Evolutionary conservation across 2,113 vertebrate species (phyloP).

Genomic region (Suncus etruscus): DNA sequence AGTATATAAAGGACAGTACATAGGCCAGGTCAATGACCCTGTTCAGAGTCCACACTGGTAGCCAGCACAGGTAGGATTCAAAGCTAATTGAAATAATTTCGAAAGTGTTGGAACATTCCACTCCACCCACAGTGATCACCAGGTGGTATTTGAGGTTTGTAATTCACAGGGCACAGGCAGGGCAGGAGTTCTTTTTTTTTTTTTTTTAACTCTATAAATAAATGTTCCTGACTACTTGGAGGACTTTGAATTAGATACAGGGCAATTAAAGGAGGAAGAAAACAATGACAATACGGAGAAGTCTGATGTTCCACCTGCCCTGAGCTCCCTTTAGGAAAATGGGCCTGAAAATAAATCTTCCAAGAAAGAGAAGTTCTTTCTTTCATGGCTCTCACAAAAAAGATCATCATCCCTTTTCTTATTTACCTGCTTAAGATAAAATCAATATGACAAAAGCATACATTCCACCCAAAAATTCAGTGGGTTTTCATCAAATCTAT

Average conservation of each 20-base stretch:
- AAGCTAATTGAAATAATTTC: neutral
- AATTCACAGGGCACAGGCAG: neutral
- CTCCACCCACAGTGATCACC: neutral
- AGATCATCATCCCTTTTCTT: slow-evolving; percentile 24
- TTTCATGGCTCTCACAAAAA: neutral
- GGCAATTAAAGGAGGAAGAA: neutral
- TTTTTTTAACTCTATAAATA: neutral
- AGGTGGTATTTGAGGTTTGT: neutral
- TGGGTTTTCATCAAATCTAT: slow-evolving; percentile 10
- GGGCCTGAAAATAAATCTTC: neutral
- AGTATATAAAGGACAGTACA: slow-evolving; percentile 31
- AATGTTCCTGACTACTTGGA: neutral
- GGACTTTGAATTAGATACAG: neutral
- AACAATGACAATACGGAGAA: neutral
- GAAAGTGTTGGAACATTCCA: neutral
- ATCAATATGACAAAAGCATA: neutral
- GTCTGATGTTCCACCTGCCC: neutral
- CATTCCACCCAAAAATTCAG: neutral
- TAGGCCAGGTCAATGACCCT: neutral
- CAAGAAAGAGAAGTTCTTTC: slow-evolving; percentile 19
- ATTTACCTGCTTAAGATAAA: neutral
- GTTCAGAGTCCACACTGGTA: neutral
- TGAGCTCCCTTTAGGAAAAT: fast-evolving
- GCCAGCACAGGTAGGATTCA: neutral
- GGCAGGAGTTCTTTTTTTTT: neutral